Evolutionary conservation across 2,797 vertebrate genomes (phyloP).

Genomic region (Ataeniobius toweri): DNA sequence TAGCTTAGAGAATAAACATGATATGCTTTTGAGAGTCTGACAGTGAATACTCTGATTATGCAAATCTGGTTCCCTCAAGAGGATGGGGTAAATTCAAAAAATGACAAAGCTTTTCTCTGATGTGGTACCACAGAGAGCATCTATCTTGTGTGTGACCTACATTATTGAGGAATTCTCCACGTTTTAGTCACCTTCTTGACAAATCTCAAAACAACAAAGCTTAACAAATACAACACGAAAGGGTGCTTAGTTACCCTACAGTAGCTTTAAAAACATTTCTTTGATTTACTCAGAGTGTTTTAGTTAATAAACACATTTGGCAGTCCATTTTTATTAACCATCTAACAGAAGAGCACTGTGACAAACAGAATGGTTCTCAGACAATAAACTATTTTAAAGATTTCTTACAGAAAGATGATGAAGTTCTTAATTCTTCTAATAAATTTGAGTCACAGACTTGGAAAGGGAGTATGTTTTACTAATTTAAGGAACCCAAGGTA

Average conservation of each 20-base stretch:
- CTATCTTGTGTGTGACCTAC: slow-evolving; percentile 56
- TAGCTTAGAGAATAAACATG: slow-evolving; percentile 68
- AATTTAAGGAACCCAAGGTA: neutral
- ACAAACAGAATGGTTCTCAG: neutral
- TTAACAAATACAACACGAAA: slow-evolving; percentile 11
- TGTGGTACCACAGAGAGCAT: slow-evolving; percentile 30
- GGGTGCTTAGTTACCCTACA: neutral
- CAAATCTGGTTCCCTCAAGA: slow-evolving; percentile 58
- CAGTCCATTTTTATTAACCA: neutral
- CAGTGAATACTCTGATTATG: slow-evolving; percentile 71
- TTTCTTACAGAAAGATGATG: no score
- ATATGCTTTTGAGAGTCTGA: slow-evolving; percentile 67
- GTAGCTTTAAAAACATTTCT: neutral
- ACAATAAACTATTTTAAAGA: neutral
- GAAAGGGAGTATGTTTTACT: neutral
- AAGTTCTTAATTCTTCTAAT: neutral
- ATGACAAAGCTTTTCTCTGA: slow-evolving; percentile 58
- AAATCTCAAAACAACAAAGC: slow-evolving; percentile 46
- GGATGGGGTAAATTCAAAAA: slow-evolving; percentile 50
- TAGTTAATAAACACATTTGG: neutral
- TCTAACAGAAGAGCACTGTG: neutral
- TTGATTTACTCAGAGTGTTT: slow-evolving; percentile 1
- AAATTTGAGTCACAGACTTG: neutral
- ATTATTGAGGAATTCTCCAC: slow-evolving; percentile 57
- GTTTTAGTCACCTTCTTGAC: slow-evolving; percentile 44